phyloP scores from a whole-genome alignment of 2,113 vertebrate genomes.

The Diadophis punctatus region DNA sequence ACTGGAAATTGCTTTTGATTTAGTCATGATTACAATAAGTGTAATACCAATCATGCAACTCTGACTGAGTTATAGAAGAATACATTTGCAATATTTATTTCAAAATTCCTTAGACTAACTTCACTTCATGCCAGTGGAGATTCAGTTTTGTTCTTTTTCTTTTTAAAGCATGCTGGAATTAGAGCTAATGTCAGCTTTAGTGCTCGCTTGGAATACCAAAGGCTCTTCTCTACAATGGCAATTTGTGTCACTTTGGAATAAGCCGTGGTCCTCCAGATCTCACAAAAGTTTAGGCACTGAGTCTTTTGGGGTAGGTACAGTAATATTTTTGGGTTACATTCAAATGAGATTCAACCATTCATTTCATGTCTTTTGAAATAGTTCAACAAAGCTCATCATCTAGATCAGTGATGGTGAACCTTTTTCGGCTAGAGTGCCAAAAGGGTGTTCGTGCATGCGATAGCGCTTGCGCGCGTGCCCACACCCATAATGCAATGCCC shows the following conservation, averaged over 20 bases:
- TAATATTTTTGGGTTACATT: neutral
- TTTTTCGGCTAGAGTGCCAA: no score
- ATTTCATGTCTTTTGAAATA: neutral
- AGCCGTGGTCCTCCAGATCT: neutral
- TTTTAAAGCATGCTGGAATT: neutral
- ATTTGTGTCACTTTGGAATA: neutral
- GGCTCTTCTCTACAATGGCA: neutral
- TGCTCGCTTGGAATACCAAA: neutral
- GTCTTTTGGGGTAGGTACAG: neutral
- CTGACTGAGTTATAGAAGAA: neutral
- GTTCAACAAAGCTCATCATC: neutral
- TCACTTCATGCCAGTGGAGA: neutral
- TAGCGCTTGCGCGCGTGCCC: no score
- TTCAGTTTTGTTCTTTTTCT: neutral
- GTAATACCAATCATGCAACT: neutral
- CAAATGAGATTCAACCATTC: neutral
- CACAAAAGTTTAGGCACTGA: neutral
- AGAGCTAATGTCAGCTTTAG: neutral
- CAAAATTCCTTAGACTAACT: neutral
- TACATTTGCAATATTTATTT: neutral
- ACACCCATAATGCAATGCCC: no score
- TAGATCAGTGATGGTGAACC: no score
- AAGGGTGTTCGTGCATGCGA: no score
- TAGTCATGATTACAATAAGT: constrained; percentile 1
- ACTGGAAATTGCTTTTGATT: constrained; percentile 1